A percentile compares a stretch with the other conserved stretches of the same genome.
These are phyloP conservation scores for Macropis europaea DNA, from an alignment of 2,888 invertebrate species.

Conservation along the genomic window DNA sequence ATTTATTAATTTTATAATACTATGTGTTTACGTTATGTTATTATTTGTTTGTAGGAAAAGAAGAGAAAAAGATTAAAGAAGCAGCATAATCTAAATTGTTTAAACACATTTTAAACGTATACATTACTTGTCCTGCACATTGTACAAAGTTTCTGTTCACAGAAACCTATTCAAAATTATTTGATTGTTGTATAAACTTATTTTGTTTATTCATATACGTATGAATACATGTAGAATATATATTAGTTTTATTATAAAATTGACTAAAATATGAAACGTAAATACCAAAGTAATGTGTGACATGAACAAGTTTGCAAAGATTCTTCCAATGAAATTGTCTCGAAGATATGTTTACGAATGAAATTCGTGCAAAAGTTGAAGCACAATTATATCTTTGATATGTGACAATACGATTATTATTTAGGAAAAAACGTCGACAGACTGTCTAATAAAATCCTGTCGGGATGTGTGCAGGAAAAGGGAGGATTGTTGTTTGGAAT, in stretches of 20 bases:
- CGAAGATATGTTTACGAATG: background rate
- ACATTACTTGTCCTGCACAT: conserved; percentile 5
- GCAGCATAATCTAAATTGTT: background rate
- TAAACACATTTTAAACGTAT: background rate
- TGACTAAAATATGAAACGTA: too few species aligned
- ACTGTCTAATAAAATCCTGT: background rate
- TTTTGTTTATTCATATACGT: too few species aligned
- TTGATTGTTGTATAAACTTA: background rate
- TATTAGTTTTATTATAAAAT: too few species aligned
- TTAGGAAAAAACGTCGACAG: background rate
- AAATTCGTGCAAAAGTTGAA: background rate
- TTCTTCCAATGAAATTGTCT: background rate
- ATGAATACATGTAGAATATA: too few species aligned
- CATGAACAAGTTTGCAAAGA: conserved; percentile 9
- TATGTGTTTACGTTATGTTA: conserved; percentile 15
- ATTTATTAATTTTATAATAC: too few species aligned
- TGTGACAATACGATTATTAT: conserved; percentile 20
- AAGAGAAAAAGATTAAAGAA: conserved; percentile 22
- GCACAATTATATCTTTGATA: background rate
- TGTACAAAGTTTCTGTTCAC: background rate
- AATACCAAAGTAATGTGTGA: conserved; percentile 43
- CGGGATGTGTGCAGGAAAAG: conserved; percentile 45
- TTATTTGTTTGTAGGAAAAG: conserved; percentile 25
- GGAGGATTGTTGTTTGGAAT: conserved; percentile 34
- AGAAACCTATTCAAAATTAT: background rate